Percentiles rank a stretch among this genome's conserved stretches.
Conservation (phyloP, 2,888 invertebrate species). For the Diplazon laetatorius region DNA sequence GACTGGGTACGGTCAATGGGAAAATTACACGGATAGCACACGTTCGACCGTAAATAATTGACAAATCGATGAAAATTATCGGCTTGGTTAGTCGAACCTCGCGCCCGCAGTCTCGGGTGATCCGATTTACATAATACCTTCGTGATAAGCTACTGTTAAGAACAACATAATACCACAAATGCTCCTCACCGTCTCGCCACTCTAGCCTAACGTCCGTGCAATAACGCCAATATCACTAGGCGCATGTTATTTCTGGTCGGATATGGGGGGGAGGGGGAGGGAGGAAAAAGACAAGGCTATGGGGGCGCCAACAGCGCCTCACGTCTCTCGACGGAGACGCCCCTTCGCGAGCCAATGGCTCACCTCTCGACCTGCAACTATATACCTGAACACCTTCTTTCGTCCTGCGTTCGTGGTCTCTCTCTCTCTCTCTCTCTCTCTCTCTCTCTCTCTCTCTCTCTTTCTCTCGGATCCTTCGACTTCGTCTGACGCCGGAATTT, state of each 20-base stretch:
- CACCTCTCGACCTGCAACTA: slow-evolving; percentile 41
- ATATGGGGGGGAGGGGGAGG: neutral
- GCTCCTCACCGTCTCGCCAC: slow-evolving; percentile 24
- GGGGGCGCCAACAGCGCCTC: slow-evolving; percentile 16
- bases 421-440: neutral
- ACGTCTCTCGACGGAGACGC: slow-evolving; percentile 35
- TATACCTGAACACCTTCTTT: slow-evolving; percentile 32
- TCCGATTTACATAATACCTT: slow-evolving; percentile 69
- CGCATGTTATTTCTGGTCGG: slow-evolving; percentile 42
- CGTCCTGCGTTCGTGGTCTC: slow-evolving; percentile 6
- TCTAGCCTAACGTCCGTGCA: neutral
- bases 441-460: neutral
- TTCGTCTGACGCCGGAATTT: slow-evolving; percentile 9
- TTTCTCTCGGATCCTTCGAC: slow-evolving; percentile 5
- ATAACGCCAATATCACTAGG: slow-evolving; percentile 44
- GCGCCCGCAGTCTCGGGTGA: slow-evolving; percentile 23
- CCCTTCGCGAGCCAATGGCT: slow-evolving; percentile 37
- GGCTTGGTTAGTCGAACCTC: slow-evolving; percentile 39
- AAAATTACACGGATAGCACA: slow-evolving; percentile 29
- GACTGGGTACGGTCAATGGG: slow-evolving; percentile 44
- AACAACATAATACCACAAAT: slow-evolving; percentile 22
- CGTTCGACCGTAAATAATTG: slow-evolving; percentile 51
- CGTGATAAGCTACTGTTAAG: slow-evolving; percentile 66
- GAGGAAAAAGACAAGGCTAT: slow-evolving; percentile 11
- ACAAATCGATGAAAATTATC: slow-evolving; percentile 69